Evolutionary conservation across 2,888 invertebrate genomes (phyloP).

Genomic region (Thecophora atra): DNA sequence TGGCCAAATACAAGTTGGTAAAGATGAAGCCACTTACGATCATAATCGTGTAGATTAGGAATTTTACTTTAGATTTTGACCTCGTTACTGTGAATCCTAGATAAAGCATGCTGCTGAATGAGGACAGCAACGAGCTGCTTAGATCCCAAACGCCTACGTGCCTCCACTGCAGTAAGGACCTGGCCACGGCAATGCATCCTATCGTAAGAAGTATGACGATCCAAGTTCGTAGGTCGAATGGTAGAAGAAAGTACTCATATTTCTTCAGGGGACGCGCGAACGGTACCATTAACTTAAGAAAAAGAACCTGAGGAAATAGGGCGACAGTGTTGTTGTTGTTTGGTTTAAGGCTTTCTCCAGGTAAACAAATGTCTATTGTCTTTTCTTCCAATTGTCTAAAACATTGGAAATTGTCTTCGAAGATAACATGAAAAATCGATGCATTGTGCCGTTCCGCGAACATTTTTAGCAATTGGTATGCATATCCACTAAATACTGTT

Average conservation of each 20-base stretch:
- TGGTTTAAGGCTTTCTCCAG: not conserved
- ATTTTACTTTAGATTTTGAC: not conserved
- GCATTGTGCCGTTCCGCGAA: slow-evolving; percentile 3
- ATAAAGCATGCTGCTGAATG: slow-evolving; percentile 18
- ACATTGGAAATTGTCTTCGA: not conserved
- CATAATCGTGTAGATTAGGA: slow-evolving; percentile 2
- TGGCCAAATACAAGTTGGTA: slow-evolving; percentile 33
- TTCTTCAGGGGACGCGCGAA: not conserved
- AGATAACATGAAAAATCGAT: not conserved
- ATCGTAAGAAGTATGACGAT: not conserved
- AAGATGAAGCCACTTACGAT: slow-evolving; percentile 31
- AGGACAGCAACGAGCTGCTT: slow-evolving; percentile 2
- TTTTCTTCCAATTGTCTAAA: not conserved
- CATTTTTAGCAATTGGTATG: not conserved
- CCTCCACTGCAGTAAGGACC: slow-evolving; percentile 1
- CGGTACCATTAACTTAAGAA: slow-evolving; percentile 28
- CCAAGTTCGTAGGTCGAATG: slow-evolving; percentile 31
- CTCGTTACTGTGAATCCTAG: not conserved
- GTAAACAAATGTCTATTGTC: not conserved
- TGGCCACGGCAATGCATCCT: not conserved
- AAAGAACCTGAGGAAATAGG: not conserved
- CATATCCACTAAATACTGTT: slow-evolving; percentile 6
- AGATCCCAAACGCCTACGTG: not conserved
- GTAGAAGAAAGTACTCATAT: slow-evolving; percentile 26
- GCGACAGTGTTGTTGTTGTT: not conserved